phyloP scores from a whole-genome alignment of 2,113 vertebrate genomes.

The Phyllostomus hastatus region DNA sequence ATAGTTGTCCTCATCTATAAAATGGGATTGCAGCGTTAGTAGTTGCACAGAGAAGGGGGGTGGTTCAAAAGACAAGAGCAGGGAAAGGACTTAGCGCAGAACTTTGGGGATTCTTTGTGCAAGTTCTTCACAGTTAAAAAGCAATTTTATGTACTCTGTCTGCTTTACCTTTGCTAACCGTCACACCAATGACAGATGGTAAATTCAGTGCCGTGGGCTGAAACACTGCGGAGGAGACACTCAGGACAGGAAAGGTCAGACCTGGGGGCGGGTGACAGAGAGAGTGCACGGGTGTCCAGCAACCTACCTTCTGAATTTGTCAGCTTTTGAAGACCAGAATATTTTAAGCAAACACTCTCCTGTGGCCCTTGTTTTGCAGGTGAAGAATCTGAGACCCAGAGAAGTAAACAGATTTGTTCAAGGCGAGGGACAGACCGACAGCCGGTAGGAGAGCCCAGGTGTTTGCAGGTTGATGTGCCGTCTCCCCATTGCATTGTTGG shows the following conservation, averaged over 20 bases:
- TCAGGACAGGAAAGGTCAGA: neutral
- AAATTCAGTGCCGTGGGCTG: neutral
- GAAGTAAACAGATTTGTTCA: neutral
- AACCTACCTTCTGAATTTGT: slow-evolving; percentile 1
- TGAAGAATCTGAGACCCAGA: neutral
- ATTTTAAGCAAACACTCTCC: neutral
- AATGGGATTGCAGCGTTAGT: neutral
- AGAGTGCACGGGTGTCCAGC: slow-evolving; percentile 17
- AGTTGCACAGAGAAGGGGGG: neutral
- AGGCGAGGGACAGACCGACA: neutral
- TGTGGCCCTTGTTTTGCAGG: neutral
- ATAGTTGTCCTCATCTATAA: neutral
- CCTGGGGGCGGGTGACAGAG: neutral
- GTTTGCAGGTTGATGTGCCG: neutral
- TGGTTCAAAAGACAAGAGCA: neutral
- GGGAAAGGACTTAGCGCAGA: neutral
- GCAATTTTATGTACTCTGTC: neutral
- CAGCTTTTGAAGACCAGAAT: slow-evolving; percentile 11
- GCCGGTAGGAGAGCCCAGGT: neutral
- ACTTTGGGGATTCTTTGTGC: neutral
- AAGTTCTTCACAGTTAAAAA: neutral
- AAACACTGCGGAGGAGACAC: neutral
- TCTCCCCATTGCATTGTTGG: neutral
- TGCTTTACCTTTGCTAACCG: neutral
- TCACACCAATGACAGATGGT: neutral